Evolutionary conservation across 1,140 invertebrate species (phyloP).

Genomic region (Neodiprion fabricii): DNA sequence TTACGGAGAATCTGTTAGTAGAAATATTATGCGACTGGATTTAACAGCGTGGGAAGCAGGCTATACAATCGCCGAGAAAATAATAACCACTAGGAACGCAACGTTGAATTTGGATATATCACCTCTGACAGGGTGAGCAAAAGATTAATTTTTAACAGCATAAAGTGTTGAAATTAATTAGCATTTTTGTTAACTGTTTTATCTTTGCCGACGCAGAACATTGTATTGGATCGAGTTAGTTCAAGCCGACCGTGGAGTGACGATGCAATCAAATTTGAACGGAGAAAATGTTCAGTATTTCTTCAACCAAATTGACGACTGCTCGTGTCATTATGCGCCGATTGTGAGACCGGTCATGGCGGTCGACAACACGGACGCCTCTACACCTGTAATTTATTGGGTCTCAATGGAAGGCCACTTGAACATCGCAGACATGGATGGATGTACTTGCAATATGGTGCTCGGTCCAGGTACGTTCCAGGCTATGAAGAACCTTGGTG

Average conservation of each 20-base stretch:
- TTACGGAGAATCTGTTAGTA: slow-evolving; percentile 48
- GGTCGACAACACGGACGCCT: slow-evolving; percentile 69
- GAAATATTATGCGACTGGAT: slow-evolving; percentile 49
- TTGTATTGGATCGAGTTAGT: slow-evolving; percentile 76
- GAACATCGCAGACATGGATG: slow-evolving; percentile 69
- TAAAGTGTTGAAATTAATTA: not conserved
- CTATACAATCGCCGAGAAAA: slow-evolving; percentile 53
- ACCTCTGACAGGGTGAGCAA: slow-evolving; percentile 71
- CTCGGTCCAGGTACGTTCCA: slow-evolving; percentile 55
- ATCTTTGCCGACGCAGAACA: slow-evolving; percentile 62
- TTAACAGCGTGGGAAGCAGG: slow-evolving; percentile 55
- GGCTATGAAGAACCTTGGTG: slow-evolving; percentile 45
- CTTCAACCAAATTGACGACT: slow-evolving; percentile 63
- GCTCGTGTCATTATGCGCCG: slow-evolving; percentile 56
- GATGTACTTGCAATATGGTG: slow-evolving; percentile 71
- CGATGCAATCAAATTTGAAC: slow-evolving; percentile 70
- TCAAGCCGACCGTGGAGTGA: slow-evolving; percentile 59
- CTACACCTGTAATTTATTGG: slow-evolving; percentile 70
- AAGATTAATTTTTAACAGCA: slow-evolving; percentile 18
- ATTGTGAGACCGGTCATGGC: slow-evolving; percentile 68
- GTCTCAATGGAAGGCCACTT: slow-evolving; percentile 66
- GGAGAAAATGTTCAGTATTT: slow-evolving; percentile 66
- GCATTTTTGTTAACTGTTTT: slow-evolving; percentile 15
- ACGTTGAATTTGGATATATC: slow-evolving; percentile 74
- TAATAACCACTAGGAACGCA: slow-evolving; percentile 58